Evolutionary conservation across 2,113 vertebrate species (phyloP), one percentile per base, ranked within the genome.

Genomic region (Actenoides hombroni): DNA sequence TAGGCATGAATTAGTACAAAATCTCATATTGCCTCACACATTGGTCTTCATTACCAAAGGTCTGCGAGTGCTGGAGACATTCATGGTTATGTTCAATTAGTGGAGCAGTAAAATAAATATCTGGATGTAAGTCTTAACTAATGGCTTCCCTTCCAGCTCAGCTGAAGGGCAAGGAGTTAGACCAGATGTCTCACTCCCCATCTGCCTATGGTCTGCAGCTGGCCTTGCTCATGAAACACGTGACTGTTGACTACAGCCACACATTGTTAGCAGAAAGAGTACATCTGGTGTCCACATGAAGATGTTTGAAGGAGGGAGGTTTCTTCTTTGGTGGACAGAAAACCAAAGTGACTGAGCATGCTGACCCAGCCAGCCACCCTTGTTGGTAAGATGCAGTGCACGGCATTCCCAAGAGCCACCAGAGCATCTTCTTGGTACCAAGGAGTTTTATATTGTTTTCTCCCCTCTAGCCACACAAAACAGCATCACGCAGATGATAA

Each of bases 341-440:
- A 73, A 44, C 31, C 26, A 14, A 68, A 69, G 48, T n/a, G 35
- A 25, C 14, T 11, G 54, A 85, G 54, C 31, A 15, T 0, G 1
- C 24, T 16, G 42, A 35, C 33, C n/a, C 37, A 44, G 16, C 28
- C 75, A 35, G 42, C 64, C 29, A 24, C 26, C 12, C 26, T 63
- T 3, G 0, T 17, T 5, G 3, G 21, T 31, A 10, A 37, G 68
- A 46, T 19, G 40, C 24, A 16, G 8, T 1, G 25, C 10, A 1
- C 10, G 39, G 20, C 3, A 0, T 28, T 35, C 86, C 56, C 44
- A 44, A 39, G 16, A 57, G 16, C 40, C 12, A 5, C 16, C 16
- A 26, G 19, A 18, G 33, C 49, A 26, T 64, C 69, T 15, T 53
- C 42, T 10, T 39, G 28, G 37, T 46, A 57, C 24, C 49, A 26